Conservation (phyloP, 2,113 vertebrate genomes). For the Clinocottus analis region DNA sequence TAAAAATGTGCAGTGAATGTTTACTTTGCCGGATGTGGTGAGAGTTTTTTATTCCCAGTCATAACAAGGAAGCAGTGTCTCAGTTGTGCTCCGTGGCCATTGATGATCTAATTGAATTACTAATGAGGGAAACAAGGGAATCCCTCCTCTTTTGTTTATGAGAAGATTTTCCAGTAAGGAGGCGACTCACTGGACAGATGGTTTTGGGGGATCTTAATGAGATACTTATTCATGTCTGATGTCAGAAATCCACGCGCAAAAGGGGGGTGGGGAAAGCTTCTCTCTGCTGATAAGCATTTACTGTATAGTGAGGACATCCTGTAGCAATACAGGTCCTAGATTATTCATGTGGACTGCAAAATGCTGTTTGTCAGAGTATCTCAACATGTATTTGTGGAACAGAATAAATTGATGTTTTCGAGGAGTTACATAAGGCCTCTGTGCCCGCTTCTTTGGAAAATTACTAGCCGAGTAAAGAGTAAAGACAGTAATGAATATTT, state of each 20-base stretch:
- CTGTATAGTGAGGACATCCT: constrained; percentile 18
- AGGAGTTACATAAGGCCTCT: neutral
- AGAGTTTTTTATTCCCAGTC: neutral
- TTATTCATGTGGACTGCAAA: too few relatives aligned
- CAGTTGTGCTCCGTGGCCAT: neutral
- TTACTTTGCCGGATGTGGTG: neutral
- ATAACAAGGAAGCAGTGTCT: neutral
- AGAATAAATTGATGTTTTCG: neutral
- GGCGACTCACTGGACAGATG: constrained; percentile 74
- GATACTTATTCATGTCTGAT: constrained; percentile 77
- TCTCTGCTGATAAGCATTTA: constrained; percentile 21
- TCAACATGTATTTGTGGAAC: neutral
- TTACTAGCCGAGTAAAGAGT: constrained; percentile 29
- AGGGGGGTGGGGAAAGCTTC: constrained; percentile 22
- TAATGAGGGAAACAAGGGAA: constrained; percentile 69
- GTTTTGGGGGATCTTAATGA: constrained; percentile 76
- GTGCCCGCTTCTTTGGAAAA: constrained; percentile 20
- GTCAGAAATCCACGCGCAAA: constrained; percentile 62
- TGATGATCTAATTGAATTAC: constrained; percentile 35
- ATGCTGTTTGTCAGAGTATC: neutral
- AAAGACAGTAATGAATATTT: constrained; percentile 70
- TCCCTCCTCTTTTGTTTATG: constrained; percentile 67
- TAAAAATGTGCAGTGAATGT: neutral
- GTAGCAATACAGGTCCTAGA: constrained; percentile 2
- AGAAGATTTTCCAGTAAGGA: constrained; percentile 46